phyloP scores from a whole-genome alignment of 2,113 vertebrate genomes.

The Pseudorectes ferrugineus region DNA sequence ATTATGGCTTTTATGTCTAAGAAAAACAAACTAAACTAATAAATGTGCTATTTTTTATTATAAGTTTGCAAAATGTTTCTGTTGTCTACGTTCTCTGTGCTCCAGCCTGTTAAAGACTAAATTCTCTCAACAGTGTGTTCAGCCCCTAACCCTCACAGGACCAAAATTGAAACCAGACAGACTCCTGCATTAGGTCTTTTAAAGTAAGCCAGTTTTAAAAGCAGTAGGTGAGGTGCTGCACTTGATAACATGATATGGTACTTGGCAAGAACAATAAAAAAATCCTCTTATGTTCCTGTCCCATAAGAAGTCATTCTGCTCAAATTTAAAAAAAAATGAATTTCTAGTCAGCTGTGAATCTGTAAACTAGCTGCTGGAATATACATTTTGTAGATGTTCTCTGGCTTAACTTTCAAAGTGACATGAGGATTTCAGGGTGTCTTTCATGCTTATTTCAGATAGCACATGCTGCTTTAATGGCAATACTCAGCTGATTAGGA shows the following conservation, averaged over 20 bases:
- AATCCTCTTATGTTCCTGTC: background rate
- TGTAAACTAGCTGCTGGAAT: background rate
- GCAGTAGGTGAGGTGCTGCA: background rate
- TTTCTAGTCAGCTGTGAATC: background rate
- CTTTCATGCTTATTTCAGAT: background rate
- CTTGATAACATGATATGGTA: background rate
- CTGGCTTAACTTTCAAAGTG: background rate
- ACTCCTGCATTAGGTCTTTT: background rate
- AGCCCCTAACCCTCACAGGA: background rate
- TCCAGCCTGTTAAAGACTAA: background rate
- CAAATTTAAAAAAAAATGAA: background rate
- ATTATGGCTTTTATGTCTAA: background rate
- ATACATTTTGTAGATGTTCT: background rate
- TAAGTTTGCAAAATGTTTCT: background rate
- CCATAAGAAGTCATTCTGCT: background rate
- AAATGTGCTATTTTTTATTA: background rate
- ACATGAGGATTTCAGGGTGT: background rate
- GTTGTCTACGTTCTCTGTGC: background rate
- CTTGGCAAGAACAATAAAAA: background rate
- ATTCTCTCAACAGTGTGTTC: background rate
- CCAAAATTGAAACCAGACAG: background rate
- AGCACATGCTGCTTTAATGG: background rate
- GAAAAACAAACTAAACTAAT: background rate
- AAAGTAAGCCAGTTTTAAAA: background rate
- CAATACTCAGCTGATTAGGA: background rate